These are phyloP conservation scores for Caenorhabditis sp. DNA, from an alignment of 2,888 invertebrate species.

Conservation along the genomic window DNA sequence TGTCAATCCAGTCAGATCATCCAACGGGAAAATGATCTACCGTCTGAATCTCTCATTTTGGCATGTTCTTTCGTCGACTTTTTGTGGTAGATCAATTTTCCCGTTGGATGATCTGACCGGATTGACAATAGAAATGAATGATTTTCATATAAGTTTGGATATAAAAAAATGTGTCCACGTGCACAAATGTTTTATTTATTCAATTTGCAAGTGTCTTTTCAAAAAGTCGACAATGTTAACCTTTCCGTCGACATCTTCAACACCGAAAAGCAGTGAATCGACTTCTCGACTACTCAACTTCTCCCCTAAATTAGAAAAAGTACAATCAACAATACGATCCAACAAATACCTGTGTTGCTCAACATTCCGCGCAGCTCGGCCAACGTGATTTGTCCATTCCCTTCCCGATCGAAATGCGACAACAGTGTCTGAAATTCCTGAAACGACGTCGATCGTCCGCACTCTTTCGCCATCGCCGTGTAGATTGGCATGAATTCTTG, in stretches of 20 bases:
- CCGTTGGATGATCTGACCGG: too few relatives aligned
- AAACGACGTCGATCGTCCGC: slow-evolving; percentile 30
- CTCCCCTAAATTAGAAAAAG: slow-evolving; percentile 22
- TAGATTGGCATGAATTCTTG: slow-evolving; percentile 63
- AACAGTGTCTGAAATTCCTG: slow-evolving; percentile 52
- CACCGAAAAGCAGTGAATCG: slow-evolving; percentile 38
- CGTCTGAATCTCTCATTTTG: too few relatives aligned
- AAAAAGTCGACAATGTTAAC: slow-evolving; percentile 38
- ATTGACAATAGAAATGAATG: too few relatives aligned
- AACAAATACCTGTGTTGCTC: slow-evolving; percentile 22
- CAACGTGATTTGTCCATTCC: slow-evolving; percentile 48
- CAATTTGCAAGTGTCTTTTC: slow-evolving; percentile 28
- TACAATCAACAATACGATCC: background rate
- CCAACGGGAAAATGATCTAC: too few relatives aligned
- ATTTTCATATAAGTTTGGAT: too few relatives aligned
- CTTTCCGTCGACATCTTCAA: slow-evolving; percentile 43
- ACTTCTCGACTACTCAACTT: slow-evolving; percentile 41
- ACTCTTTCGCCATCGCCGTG: slow-evolving; percentile 53
- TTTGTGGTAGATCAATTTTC: too few relatives aligned
- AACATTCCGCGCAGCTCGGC: slow-evolving; percentile 52
- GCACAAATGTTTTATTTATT: background rate
- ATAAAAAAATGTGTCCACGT: too few relatives aligned
- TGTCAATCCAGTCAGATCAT: too few relatives aligned
- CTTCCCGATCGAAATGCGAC: slow-evolving; percentile 64
- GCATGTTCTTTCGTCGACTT: too few relatives aligned